Evolutionary conservation across 2,888 invertebrate genomes (phyloP).

Genomic region (Drosophila hamatofila): DNA sequence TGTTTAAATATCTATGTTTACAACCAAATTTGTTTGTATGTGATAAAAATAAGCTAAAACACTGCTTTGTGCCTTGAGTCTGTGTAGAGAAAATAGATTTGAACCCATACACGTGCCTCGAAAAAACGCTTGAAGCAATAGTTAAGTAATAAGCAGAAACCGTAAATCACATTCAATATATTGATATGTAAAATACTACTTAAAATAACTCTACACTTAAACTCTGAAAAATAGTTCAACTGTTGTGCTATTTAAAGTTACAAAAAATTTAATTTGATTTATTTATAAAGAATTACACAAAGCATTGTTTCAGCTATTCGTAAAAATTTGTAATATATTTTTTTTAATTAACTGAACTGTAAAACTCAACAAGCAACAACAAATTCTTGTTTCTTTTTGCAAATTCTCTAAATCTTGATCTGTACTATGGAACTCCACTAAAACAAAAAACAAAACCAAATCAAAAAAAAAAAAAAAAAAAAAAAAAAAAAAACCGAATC

Average conservation of each 20-base stretch:
- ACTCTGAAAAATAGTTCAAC: not conserved
- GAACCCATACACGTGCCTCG: conserved; percentile 3
- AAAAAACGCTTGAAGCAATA: conserved; percentile 2
- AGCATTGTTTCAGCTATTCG: conserved; percentile 60
- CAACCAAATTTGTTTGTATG: conserved; percentile 37
- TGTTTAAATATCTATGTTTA: conserved; percentile 48
- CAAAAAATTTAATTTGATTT: not conserved
- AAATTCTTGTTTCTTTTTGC: conserved; percentile 79
- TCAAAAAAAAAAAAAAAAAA: conserved; percentile 22
- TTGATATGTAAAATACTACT: not conserved
- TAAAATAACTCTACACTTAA: not conserved
- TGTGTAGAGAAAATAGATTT: conserved; percentile 15
- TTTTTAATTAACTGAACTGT: conserved; percentile 49
- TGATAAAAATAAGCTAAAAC: conserved; percentile 60
- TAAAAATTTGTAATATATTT: conserved; percentile 46
- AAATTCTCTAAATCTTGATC: conserved; percentile 49
- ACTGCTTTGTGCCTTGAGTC: conserved; percentile 49
- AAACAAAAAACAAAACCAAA: conserved; percentile 24
- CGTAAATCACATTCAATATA: not conserved
- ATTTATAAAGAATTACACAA: conserved; percentile 27
- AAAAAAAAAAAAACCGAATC: conserved; percentile 19
- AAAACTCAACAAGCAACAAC: conserved; percentile 72
- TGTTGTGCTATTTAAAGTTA: not conserved
- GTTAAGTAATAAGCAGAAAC: not conserved
- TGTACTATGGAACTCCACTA: conserved; percentile 40